Evolutionary conservation across 2,888 invertebrate species (phyloP).

Genomic region (Leptopilina drosophilae): DNA sequence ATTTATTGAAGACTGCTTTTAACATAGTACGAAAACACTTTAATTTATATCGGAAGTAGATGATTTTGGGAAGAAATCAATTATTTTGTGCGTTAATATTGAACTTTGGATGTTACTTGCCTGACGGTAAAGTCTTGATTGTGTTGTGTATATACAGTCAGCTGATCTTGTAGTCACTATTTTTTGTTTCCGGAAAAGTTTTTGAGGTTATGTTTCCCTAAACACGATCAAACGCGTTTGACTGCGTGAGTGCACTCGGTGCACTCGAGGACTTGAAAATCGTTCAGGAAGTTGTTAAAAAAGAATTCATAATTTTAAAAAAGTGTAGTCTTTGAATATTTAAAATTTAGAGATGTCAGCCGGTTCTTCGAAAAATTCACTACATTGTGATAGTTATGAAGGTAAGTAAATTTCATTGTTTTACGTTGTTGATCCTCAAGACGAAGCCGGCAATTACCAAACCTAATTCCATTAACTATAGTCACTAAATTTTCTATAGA

Average conservation of each 20-base stretch:
- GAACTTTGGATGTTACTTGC: constrained; percentile 24
- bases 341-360: constrained; percentile 54
- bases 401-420: constrained; percentile 58
- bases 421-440: not conserved
- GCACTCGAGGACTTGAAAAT: too few species aligned
- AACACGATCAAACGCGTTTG: too few species aligned
- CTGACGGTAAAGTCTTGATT: not conserved
- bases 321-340: not conserved
- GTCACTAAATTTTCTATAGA: too few species aligned
- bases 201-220: constrained; percentile 22
- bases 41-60: not conserved
- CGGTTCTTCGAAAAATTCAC: constrained; percentile 57
- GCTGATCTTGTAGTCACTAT: constrained; percentile 10
- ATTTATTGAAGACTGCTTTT: constrained; percentile 64
- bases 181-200: not conserved
- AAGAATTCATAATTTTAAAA: not conserved
- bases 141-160: not conserved
- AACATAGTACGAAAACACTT: constrained; percentile 50
- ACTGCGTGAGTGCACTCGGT: too few species aligned
- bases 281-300: not conserved
- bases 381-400: constrained; percentile 62
- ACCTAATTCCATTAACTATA: too few species aligned
- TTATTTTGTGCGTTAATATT: not conserved
- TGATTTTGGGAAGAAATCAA: not conserved
- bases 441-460: too few species aligned